A percentile compares a stretch with the other conserved stretches of the same genome.
These are phyloP conservation scores for Seriola rivoliana DNA, from an alignment of 2,113 vertebrate genomes.

Conservation along the genomic window DNA sequence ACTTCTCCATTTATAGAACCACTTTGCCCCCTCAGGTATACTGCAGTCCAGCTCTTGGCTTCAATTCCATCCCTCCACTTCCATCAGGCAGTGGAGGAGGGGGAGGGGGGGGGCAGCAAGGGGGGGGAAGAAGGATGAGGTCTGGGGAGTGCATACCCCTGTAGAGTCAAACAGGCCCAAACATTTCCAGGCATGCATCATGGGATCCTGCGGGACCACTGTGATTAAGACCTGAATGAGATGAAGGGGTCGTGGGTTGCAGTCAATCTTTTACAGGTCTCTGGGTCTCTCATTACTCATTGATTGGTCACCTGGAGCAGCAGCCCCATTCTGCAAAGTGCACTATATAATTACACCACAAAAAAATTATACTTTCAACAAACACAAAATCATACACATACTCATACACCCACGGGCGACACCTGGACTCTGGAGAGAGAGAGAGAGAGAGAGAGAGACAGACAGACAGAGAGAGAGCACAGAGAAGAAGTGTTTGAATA, in stretches of 20 bases:
- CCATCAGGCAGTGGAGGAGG: conserved; percentile 41
- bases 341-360: conserved; percentile 72
- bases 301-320: conserved; percentile 78
- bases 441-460: not conserved
- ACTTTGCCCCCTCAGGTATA: conserved; percentile 64
- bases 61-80: conserved; percentile 59
- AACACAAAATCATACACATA: conserved; percentile 64
- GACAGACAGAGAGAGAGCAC: conserved; percentile 14
- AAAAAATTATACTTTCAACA: conserved; percentile 58
- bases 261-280: conserved; percentile 71
- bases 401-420: conserved; percentile 58
- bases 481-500: conserved; percentile 52
- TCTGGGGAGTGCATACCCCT: conserved; percentile 43
- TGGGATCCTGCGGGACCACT: conserved; percentile 43
- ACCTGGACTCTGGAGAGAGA: conserved; percentile 53
- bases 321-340: conserved; percentile 60
- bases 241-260: conserved; percentile 54
- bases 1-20: conserved; percentile 68
- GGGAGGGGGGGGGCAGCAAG: conserved; percentile 22
- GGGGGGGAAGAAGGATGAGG: conserved; percentile 47
- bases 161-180: conserved; percentile 60
- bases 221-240: conserved; percentile 78
- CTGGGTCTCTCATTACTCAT: conserved; percentile 70
- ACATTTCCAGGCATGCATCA: conserved; percentile 69
- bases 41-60: conserved; percentile 55